Conservation (phyloP, 1,140 invertebrate genomes). For the Dufourea novaeangliae region DNA sequence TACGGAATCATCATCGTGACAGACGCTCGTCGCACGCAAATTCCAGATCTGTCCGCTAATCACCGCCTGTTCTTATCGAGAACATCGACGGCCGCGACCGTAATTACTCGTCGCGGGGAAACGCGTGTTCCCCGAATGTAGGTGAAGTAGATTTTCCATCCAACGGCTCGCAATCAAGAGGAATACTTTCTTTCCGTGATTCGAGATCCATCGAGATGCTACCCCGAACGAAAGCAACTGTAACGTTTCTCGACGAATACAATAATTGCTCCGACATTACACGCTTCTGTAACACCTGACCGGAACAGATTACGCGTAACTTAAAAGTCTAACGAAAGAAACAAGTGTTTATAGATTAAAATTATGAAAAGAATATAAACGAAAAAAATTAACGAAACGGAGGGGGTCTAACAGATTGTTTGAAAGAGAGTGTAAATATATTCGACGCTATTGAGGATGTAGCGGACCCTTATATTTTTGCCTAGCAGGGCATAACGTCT, state of each 20-base stretch:
- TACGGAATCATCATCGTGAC: background rate
- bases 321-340: background rate
- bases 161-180: constrained; percentile 38
- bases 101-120: constrained; percentile 32
- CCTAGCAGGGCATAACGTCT: no score
- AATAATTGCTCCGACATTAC: no score
- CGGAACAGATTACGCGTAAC: no score
- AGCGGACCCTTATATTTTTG: no score
- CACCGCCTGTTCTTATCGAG: constrained; percentile 17
- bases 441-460: no score
- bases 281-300: no score
- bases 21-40: background rate
- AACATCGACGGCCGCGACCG: constrained; percentile 9
- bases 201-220: background rate
- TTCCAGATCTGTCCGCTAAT: background rate
- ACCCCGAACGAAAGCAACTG: background rate
- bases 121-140: constrained; percentile 31
- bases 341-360: no score
- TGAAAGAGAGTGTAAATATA: no score
- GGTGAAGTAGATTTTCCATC: constrained; percentile 52
- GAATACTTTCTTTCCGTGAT: constrained; percentile 35
- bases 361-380: no score
- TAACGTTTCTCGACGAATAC: background rate
- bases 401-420: no score
- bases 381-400: no score